A percentile compares a stretch with the other conserved stretches of the same genome.
Evolutionary conservation across 2,113 vertebrate species (phyloP).

Genomic region (Turdus rufiventris): DNA sequence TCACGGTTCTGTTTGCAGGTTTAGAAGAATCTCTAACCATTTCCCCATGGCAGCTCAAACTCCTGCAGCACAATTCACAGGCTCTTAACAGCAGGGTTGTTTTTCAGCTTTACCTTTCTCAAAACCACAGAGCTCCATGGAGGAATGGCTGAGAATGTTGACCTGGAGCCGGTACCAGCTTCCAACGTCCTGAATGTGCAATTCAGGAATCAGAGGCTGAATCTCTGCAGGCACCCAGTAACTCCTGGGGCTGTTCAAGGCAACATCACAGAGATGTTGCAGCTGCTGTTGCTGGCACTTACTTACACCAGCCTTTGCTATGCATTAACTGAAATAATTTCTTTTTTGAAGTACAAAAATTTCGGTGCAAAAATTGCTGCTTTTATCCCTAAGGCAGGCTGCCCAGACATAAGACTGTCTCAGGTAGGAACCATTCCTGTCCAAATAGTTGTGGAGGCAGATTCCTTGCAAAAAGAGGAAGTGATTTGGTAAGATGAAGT

Average conservation of each 20-base stretch:
- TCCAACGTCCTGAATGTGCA: rapidly evolving
- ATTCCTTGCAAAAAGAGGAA: not conserved
- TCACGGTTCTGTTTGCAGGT: not conserved
- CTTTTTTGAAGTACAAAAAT: not conserved
- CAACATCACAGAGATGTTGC: not conserved
- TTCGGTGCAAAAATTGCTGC: not conserved
- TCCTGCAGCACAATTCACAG: not conserved
- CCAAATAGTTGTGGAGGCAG: not conserved
- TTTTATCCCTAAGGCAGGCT: not conserved
- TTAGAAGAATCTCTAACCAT: not conserved
- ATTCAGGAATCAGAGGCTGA: not conserved
- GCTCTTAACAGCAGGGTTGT: not conserved
- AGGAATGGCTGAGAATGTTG: not conserved
- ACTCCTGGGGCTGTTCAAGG: not conserved
- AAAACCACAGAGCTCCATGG: not conserved
- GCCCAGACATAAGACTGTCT: not conserved
- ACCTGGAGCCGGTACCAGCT: not conserved
- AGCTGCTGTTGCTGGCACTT: not conserved
- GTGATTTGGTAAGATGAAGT: not conserved
- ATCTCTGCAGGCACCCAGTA: not conserved
- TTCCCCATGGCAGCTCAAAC: not conserved
- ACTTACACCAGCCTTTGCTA: not conserved
- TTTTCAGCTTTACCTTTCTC: not conserved
- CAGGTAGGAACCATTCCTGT: not conserved
- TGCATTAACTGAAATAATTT: not conserved